Evolutionary conservation across 92 coral and sea anemone genomes (phyloP).

Genomic region (Heliopora coerulea): DNA sequence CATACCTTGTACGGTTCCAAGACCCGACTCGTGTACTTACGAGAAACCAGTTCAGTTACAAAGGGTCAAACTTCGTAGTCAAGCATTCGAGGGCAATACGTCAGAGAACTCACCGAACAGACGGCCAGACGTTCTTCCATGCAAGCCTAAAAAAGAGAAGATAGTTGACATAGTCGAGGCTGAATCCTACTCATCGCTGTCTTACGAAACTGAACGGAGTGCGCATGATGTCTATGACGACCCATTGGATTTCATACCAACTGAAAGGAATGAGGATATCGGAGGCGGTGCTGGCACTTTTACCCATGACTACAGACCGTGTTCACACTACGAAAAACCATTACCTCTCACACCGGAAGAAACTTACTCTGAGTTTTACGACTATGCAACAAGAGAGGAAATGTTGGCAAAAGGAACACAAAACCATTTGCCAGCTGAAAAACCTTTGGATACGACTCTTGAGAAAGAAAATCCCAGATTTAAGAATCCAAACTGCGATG

Average conservation of each 20-base stretch:
- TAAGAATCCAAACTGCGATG: no score
- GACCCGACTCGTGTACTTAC: slow-evolving; percentile 11
- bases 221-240: not conserved
- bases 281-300: not conserved
- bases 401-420: not conserved
- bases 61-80: not conserved
- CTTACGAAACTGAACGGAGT: not conserved
- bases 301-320: not conserved
- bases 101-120: not conserved
- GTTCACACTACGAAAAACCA: slow-evolving; percentile 10
- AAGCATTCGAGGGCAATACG: not conserved
- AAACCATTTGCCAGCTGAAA: slow-evolving; percentile 1
- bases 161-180: not conserved
- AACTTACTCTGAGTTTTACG: not conserved
- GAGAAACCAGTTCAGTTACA: slow-evolving; percentile 10
- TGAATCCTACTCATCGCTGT: not conserved
- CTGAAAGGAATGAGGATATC: not conserved
- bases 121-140: not conserved
- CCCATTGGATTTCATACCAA: slow-evolving; percentile 18
- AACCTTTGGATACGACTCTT: not conserved
- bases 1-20: not conserved
- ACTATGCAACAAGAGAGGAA: slow-evolving; percentile 29
- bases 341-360: slow-evolving; percentile 13
- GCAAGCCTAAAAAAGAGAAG: not conserved
- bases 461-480: not conserved